phyloP scores from a whole-genome alignment of 2,888 invertebrate species.

The Phaedon cochleariae region DNA sequence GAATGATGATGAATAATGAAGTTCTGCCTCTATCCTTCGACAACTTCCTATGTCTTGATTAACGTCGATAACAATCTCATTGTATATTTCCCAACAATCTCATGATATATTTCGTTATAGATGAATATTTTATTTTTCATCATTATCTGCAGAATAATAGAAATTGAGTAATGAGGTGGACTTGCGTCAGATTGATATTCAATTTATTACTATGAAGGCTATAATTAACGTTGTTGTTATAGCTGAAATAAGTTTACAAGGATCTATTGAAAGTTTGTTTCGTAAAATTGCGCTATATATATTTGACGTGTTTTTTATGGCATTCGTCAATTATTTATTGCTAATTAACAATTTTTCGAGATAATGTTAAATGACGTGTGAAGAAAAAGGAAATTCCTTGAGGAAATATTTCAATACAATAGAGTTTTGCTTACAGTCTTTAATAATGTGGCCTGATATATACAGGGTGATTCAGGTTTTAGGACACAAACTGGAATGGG shows the following conservation, averaged over 20 bases:
- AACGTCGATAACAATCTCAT: neutral
- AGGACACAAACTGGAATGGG: too few species aligned
- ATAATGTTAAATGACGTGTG: too few species aligned
- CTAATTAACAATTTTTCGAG: too few species aligned
- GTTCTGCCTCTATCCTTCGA: neutral
- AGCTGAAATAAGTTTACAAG: neutral
- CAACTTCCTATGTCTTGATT: neutral
- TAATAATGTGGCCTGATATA: too few species aligned
- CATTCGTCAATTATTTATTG: neutral
- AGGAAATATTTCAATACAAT: neutral
- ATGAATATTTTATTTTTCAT: neutral
- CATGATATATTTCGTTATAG: neutral
- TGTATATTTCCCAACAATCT: conserved; percentile 7
- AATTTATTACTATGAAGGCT: conserved; percentile 16
- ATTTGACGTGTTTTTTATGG: neutral
- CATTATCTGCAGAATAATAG: neutral
- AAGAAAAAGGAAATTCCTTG: too few species aligned
- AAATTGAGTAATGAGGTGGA: conserved; percentile 1
- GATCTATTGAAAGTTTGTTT: neutral
- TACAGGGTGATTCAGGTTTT: too few species aligned
- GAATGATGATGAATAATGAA: neutral
- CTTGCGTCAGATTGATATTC: conserved; percentile 15
- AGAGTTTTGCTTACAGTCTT: too few species aligned
- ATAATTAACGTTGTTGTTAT: neutral
- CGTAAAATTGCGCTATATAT: neutral